Percentiles rank a stretch among this genome's conserved stretches.
Evolutionary conservation across 1,140 invertebrate species (phyloP).

Genomic region (Macrosteles quadrilineatus): DNA sequence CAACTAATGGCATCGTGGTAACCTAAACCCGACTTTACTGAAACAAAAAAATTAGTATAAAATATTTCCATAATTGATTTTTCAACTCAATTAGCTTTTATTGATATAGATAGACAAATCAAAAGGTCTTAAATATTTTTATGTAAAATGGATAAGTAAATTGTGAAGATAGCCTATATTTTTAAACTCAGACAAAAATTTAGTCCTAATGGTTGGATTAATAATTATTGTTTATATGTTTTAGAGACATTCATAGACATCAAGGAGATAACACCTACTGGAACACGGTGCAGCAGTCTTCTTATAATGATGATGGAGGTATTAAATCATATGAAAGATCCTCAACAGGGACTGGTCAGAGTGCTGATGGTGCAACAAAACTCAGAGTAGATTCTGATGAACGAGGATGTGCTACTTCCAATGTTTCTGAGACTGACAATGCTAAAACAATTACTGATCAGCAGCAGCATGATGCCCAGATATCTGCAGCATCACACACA

Average conservation of each 20-base stretch:
- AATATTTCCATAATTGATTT: too few relatives aligned
- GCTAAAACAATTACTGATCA: slow-evolving; percentile 8
- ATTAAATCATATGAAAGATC: slow-evolving; percentile 22
- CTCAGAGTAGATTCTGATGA: slow-evolving; percentile 27
- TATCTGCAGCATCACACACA: slow-evolving; percentile 28
- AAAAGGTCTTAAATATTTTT: too few relatives aligned
- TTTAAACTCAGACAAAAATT: too few relatives aligned
- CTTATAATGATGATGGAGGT: slow-evolving; percentile 32
- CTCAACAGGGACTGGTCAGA: slow-evolving; percentile 29
- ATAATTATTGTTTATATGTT: too few relatives aligned
- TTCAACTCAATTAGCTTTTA: too few relatives aligned
- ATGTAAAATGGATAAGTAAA: too few relatives aligned
- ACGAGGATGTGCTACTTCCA: neutral
- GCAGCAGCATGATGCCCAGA: slow-evolving; percentile 11
- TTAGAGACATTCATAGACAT: slow-evolving; percentile 54
- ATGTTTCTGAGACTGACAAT: slow-evolving; percentile 23
- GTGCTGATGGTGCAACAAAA: slow-evolving; percentile 34
- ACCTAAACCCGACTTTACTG: too few relatives aligned
- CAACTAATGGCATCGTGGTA: too few relatives aligned
- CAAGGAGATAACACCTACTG: slow-evolving; percentile 38
- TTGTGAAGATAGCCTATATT: too few relatives aligned
- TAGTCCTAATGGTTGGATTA: too few relatives aligned
- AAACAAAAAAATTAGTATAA: too few relatives aligned
- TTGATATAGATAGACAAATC: too few relatives aligned
- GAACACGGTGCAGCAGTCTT: slow-evolving; percentile 39